Percentiles rank a stretch among this genome's conserved stretches.
Evolutionary conservation across 2,888 invertebrate genomes (phyloP).

Genomic region (Petrolisthes cinctipes): DNA sequence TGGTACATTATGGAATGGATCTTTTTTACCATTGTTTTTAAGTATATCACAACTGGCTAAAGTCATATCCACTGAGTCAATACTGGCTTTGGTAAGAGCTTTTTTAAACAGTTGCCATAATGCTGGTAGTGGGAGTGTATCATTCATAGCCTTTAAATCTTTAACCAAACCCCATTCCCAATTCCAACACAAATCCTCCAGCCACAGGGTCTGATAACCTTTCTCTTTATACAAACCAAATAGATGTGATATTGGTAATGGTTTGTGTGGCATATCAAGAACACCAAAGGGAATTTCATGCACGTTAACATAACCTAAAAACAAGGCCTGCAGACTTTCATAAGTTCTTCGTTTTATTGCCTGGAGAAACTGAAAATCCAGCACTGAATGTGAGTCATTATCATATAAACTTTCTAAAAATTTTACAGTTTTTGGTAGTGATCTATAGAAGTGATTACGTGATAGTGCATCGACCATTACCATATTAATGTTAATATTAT

Average conservation of each 20-base stretch:
- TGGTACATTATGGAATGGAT: conserved; percentile 54
- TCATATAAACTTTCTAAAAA: conserved; percentile 49
- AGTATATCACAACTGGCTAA: conserved; percentile 58
- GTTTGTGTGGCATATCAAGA: conserved; percentile 45
- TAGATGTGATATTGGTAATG: conserved; percentile 46
- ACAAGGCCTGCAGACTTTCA: conserved; percentile 51
- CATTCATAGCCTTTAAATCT: conserved; percentile 53
- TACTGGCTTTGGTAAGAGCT: conserved; percentile 35
- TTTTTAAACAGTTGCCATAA: conserved; percentile 46
- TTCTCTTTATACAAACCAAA: conserved; percentile 51
- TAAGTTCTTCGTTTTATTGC: conserved; percentile 59
- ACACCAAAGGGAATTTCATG: conserved; percentile 57
- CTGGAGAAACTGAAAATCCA: conserved; percentile 52
- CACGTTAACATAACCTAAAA: conserved; percentile 57
- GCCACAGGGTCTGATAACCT: conserved; percentile 57
- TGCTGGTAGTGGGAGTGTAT: conserved; percentile 21
- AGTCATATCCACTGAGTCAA: conserved; percentile 49
- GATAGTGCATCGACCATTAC: conserved; percentile 58
- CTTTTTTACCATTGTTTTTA: conserved; percentile 46
- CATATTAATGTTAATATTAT: conserved; percentile 48
- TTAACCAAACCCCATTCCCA: conserved; percentile 62
- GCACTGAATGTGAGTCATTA: conserved; percentile 13
- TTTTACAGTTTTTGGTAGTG: conserved; percentile 52
- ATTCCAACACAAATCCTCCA: conserved; percentile 63
- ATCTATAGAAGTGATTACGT: conserved; percentile 55